A percentile compares a stretch with the other conserved stretches of the same genome.
phyloP scores from a whole-genome alignment of 2,113 vertebrate species.

The Laticauda colubrina region DNA sequence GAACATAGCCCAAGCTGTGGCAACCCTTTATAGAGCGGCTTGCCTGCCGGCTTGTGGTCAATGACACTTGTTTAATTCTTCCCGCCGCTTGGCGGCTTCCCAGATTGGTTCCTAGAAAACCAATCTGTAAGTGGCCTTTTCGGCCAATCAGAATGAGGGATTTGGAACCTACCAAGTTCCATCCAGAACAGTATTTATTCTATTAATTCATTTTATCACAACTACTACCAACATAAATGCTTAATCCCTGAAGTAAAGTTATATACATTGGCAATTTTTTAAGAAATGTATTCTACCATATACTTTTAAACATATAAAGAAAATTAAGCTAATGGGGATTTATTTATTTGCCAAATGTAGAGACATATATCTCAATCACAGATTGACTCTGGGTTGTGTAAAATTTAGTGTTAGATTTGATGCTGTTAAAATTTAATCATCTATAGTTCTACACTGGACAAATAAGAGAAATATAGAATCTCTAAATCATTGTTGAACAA shows the following conservation, averaged over 20 bases:
- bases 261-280: background rate
- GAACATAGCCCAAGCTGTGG: too few relatives aligned
- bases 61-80: too few relatives aligned
- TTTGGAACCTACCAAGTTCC: too few relatives aligned
- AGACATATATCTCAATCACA: background rate
- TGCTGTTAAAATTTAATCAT: background rate
- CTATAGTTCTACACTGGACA: background rate
- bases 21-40: too few relatives aligned
- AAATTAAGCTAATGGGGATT: background rate
- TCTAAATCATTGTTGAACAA: background rate
- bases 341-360: background rate
- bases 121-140: too few relatives aligned
- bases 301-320: background rate
- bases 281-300: background rate
- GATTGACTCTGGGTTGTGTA: background rate
- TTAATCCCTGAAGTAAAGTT: background rate
- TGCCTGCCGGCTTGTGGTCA: too few relatives aligned
- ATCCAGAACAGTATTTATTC: background rate
- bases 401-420: background rate
- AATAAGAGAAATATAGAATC: background rate
- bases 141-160: too few relatives aligned
- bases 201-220: background rate
- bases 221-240: background rate
- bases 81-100: too few relatives aligned
- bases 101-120: too few relatives aligned